Evolutionary conservation across 2,888 invertebrate species (phyloP), one percentile per base, ranked within the genome.

Genomic region (Cremastinae sp.): DNA sequence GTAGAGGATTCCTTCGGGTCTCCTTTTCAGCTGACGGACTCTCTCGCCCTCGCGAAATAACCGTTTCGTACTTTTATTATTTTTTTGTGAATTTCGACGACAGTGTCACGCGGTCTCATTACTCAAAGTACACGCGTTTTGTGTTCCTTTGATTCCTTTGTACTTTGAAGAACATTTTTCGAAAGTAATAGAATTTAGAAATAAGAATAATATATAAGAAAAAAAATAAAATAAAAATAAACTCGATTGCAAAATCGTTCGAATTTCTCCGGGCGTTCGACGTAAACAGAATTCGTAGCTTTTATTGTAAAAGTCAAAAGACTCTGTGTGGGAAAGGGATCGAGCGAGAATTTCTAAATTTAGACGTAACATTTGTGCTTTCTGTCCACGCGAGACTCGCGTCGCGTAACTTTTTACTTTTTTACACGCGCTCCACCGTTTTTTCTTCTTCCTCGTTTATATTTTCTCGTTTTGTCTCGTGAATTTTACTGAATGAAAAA

Each of bases 1-100:
- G 37, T n/a, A 37, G 61, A 39, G 18, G 62, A 62, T 65, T 69
- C 69, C 64, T 39, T 39, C 68, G 58, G 53, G 51, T 56, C 72
- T 65, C 20, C 45, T 45, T 41, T n/a, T n/a, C n/a, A n/a, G 16
- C 20, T 18, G 20, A 18, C n/a, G 12, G 22, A 37, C 14, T 16
- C 28, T 65, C 72, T 4, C 58, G 20, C 53, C 53, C 61, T 69
- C 73, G 76, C 73, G 35, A 73, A 76, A 76, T 73, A 76, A 69
- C 69, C 62, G 69, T 59, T 51, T 61, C 51, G 43, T 41, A 35
- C 20, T 64, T 10, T 61, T 61, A n/a, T n/a, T n/a, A n/a, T n/a
- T n/a, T n/a, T 35, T 39, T 35, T 18, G 51, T 28, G 37, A 70
- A 69, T 69, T 59, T 59, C 59, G 22, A 39, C 41, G 64, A 22